phyloP scores from a whole-genome alignment of 2,888 invertebrate genomes.

The Dicyrtomina minuta region DNA sequence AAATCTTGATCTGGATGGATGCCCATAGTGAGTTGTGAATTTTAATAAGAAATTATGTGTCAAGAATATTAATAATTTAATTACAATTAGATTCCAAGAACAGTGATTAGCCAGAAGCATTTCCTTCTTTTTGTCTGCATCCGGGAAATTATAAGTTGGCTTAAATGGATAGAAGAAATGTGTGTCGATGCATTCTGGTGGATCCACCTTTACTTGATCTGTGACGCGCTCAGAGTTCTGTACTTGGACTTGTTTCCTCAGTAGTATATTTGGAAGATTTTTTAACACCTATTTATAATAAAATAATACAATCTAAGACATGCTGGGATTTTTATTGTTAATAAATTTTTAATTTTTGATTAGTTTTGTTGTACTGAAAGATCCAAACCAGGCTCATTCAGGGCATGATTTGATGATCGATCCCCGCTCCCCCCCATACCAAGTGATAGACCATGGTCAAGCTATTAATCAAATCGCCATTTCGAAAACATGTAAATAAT shows the following conservation, averaged over 20 bases:
- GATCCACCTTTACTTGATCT: constrained; percentile 17
- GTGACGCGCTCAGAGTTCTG: constrained; percentile 6
- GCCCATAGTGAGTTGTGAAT: too few species aligned
- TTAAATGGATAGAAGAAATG: constrained; percentile 6
- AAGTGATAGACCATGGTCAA: too few species aligned
- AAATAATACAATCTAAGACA: too few species aligned
- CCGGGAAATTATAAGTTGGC: neutral
- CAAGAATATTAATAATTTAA: neutral
- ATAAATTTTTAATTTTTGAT: too few species aligned
- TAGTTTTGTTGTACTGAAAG: too few species aligned
- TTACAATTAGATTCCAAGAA: constrained; percentile 39
- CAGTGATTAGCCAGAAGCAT: constrained; percentile 20
- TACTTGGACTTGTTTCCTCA: constrained; percentile 16
- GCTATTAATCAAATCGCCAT: too few species aligned
- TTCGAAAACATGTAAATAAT: too few species aligned
- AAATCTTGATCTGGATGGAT: neutral
- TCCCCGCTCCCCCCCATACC: too few species aligned
- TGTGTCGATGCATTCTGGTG: constrained; percentile 21
- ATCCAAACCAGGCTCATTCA: too few species aligned
- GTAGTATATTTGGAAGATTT: constrained; percentile 20
- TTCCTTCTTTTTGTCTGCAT: neutral
- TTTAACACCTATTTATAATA: too few species aligned
- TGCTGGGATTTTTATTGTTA: too few species aligned
- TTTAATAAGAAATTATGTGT: neutral
- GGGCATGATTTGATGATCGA: too few species aligned